Conservation (phyloP, 2,797 vertebrate genomes). For the Gila robusta region DNA sequence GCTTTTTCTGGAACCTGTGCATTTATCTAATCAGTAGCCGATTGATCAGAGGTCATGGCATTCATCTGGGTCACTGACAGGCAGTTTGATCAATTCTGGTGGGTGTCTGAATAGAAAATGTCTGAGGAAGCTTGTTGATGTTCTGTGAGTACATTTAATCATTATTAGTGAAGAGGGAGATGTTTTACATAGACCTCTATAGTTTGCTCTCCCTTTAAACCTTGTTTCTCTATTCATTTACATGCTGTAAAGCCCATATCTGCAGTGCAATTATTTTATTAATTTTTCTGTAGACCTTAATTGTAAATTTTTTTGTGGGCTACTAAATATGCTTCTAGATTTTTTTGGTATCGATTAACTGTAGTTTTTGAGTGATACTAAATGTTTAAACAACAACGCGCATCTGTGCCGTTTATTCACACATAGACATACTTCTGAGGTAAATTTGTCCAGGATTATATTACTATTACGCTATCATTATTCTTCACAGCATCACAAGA, state of each 20-base stretch:
- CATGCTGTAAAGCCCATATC: background rate
- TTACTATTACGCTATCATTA: too few species aligned
- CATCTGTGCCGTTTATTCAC: too few species aligned
- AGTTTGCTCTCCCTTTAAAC: background rate
- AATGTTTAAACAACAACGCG: too few species aligned
- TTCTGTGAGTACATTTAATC: background rate
- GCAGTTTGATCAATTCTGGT: constrained; percentile 33
- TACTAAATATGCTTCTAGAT: background rate
- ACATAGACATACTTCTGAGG: too few species aligned
- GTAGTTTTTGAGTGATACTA: background rate
- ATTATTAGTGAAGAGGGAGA: background rate
- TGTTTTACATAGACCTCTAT: constrained; percentile 11
- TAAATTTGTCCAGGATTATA: too few species aligned
- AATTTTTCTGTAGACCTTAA: background rate
- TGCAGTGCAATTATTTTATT: background rate
- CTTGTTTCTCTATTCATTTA: background rate
- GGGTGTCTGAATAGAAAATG: constrained; percentile 9
- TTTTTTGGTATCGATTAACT: background rate
- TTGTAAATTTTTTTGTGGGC: background rate
- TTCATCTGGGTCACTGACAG: constrained; percentile 25
- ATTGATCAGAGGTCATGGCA: constrained; percentile 41
- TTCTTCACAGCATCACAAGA: too few species aligned
- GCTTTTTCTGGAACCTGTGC: constrained; percentile 15
- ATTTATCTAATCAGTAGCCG: constrained; percentile 43
- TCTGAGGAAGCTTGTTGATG: constrained; percentile 9